phyloP scores from a whole-genome alignment of 1,140 invertebrate species.

The Muscidifurax raptorellus region DNA sequence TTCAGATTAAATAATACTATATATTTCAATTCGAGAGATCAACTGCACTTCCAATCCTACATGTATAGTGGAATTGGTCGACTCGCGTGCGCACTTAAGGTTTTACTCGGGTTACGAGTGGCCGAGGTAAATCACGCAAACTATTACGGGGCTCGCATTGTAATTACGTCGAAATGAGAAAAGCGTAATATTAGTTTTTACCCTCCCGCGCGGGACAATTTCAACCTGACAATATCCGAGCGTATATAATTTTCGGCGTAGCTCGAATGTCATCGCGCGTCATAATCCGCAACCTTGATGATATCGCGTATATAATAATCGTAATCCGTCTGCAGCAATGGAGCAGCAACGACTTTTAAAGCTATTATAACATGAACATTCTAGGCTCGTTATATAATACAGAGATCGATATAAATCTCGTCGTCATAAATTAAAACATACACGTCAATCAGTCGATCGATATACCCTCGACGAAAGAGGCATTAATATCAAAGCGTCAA shows the following conservation, averaged over 20 bases:
- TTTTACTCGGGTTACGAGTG: constrained; percentile 25
- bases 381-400: too few species aligned
- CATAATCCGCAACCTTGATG: too few species aligned
- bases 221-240: background rate
- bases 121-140: constrained; percentile 22
- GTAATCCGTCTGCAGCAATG: too few species aligned
- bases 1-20: too few species aligned
- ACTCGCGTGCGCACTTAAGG: constrained; percentile 5
- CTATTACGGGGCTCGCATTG: constrained; percentile 13
- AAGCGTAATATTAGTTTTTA: constrained; percentile 46
- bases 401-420: too few species aligned
- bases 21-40: too few species aligned
- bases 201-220: constrained; percentile 6
- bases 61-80: too few species aligned
- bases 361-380: too few species aligned
- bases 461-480: too few species aligned
- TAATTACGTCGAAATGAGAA: constrained; percentile 45
- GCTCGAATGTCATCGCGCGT: constrained; percentile 16
- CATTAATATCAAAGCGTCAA: constrained; percentile 3
- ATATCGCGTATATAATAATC: too few species aligned
- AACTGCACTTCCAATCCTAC: too few species aligned
- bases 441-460: background rate
- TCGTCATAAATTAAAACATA: background rate
- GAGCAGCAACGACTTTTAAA: too few species aligned
- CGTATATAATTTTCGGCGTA: background rate